Percentiles rank a stretch among this genome's conserved stretches.
Evolutionary conservation across 2,888 invertebrate genomes (phyloP).

Genomic region (Oscheius myriophilus): DNA sequence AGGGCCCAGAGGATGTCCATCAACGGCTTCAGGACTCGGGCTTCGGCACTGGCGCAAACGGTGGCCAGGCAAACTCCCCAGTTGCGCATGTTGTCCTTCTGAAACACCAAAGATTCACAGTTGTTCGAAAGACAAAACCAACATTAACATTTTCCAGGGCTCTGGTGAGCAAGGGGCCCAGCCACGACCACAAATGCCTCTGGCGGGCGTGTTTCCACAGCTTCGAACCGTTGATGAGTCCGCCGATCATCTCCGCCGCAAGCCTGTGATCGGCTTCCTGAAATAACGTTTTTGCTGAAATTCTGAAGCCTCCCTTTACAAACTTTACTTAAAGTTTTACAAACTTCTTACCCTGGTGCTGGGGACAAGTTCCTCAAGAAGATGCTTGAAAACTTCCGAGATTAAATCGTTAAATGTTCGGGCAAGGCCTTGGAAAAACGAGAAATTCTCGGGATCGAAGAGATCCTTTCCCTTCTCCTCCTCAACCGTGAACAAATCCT

Average conservation of each 20-base stretch:
- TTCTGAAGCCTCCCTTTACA: too few species aligned
- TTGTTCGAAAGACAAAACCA: too few species aligned
- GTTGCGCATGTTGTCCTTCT: constrained; percentile 78
- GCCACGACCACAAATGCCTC: constrained; percentile 75
- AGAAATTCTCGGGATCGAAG: constrained; percentile 79
- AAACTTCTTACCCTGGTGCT: constrained; percentile 39
- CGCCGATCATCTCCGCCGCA: constrained; percentile 84
- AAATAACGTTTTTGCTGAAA: too few species aligned
- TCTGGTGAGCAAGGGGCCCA: constrained; percentile 78
- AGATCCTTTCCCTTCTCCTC: constrained; percentile 87
- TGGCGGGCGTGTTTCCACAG: constrained; percentile 61
- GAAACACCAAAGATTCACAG: too few species aligned
- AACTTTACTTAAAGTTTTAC: not conserved
- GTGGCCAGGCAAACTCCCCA: constrained; percentile 82
- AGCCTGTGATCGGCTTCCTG: constrained; percentile 72
- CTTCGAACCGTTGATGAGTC: constrained; percentile 80
- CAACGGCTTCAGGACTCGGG: constrained; percentile 76
- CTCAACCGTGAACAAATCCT: constrained; percentile 51
- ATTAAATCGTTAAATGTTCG: constrained; percentile 81
- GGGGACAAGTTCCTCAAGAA: constrained; percentile 78
- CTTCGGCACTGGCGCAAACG: constrained; percentile 77
- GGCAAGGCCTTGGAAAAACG: constrained; percentile 81
- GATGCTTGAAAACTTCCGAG: constrained; percentile 77
- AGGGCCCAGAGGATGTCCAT: constrained; percentile 78
- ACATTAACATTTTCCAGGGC: constrained; percentile 71